phyloP scores from a whole-genome alignment of 2,797 vertebrate genomes.

The Acrossocheilus fasciatus region DNA sequence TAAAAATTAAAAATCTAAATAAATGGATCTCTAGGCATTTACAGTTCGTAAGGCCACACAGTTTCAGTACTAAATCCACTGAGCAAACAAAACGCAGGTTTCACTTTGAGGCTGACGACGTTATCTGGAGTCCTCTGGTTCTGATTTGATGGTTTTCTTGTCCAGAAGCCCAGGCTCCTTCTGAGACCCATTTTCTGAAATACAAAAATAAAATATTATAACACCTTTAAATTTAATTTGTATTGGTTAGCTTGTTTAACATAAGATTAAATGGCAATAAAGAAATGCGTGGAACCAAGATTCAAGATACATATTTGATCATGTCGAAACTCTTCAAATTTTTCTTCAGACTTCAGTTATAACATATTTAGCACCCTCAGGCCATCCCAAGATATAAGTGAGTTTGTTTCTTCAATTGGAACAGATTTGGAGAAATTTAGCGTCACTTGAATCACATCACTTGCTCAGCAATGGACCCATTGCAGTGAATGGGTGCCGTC shows the following conservation, averaged over 20 bases:
- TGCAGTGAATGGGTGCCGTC: background rate
- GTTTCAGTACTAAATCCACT: constrained; percentile 30
- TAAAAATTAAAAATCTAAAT: constrained; percentile 21
- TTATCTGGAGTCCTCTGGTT: constrained; percentile 97
- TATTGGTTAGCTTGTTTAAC: background rate
- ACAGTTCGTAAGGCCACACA: constrained; percentile 49
- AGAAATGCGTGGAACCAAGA: background rate
- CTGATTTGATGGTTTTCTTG: constrained; percentile 94
- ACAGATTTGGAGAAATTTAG: background rate
- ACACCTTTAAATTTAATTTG: background rate
- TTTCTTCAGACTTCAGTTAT: background rate
- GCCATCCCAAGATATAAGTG: too few species aligned
- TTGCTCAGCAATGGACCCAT: background rate
- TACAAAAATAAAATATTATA: constrained; percentile 45
- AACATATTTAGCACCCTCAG: background rate
- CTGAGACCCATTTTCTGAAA: constrained; percentile 90
- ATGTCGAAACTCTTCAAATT: background rate
- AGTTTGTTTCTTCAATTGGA: too few species aligned
- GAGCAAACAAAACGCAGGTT: constrained; percentile 15
- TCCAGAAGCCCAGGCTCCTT: constrained; percentile 84
- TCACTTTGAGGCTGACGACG: constrained; percentile 60
- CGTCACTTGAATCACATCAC: background rate
- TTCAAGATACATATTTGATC: background rate
- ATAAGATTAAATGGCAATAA: background rate
- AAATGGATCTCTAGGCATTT: constrained; percentile 44